Evolutionary conservation across 2,888 invertebrate genomes (phyloP).

Genomic region (Agrilus mali): DNA sequence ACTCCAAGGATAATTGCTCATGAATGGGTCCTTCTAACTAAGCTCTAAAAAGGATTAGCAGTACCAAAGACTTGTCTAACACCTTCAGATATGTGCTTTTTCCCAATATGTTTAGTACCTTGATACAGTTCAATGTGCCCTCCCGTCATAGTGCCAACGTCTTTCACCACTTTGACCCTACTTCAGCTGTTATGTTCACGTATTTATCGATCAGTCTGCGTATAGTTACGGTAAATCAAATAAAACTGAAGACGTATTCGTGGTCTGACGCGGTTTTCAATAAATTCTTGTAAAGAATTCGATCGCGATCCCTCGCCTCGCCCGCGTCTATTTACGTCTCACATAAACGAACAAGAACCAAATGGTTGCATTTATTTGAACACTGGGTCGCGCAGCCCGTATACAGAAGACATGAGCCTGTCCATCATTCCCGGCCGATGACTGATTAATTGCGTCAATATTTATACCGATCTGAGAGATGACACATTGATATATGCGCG

Average conservation of each 20-base stretch:
- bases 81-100: too few species aligned
- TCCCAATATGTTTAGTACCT: too few species aligned
- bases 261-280: conserved; percentile 17
- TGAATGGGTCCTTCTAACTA: too few species aligned
- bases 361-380: conserved; percentile 16
- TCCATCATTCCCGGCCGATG: conserved; percentile 23
- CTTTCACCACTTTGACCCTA: too few species aligned
- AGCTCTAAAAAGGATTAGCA: too few species aligned
- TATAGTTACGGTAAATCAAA: conserved; percentile 1
- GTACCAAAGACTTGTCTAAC: too few species aligned
- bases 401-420: conserved; percentile 17
- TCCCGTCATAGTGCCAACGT: too few species aligned
- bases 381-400: conserved; percentile 18
- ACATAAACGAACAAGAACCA: conserved; percentile 19
- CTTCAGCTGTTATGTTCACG: too few species aligned
- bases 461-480: conserved; percentile 27
- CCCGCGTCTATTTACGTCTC: conserved; percentile 16
- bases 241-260: conserved; percentile 13
- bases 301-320: conserved; percentile 11
- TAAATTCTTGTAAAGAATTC: conserved; percentile 15
- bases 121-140: too few species aligned
- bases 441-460: conserved; percentile 35
- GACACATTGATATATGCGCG: conserved; percentile 28
- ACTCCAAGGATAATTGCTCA: too few species aligned
- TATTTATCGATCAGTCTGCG: too few species aligned